Evolutionary conservation across 2,797 vertebrate species (phyloP), one percentile per base, ranked within the genome.

Genomic region (Paedocypris micromegethes): DNA sequence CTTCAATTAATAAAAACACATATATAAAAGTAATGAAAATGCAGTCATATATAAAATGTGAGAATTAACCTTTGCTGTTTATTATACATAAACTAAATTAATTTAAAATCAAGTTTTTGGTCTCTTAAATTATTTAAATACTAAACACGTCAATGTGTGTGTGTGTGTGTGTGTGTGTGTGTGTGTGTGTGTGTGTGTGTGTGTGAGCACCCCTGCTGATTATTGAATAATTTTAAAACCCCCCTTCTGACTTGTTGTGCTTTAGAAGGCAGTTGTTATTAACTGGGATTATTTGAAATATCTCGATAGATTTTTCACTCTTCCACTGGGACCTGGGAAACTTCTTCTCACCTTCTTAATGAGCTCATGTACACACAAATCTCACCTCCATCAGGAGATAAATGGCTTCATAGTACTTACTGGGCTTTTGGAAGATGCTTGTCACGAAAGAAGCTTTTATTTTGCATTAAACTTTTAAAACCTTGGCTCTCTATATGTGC

Each of bases 391-490:
- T 38, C 23, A 55, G 44, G 55, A 39, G 43, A 39, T 39, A 8
- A 41, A 50, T 45, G 42, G 53, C 47, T 64, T 45, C 49, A 59
- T 49, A 23, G 37, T 39, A 41, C 51, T 37, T 50, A 7, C 23
- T 54, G 39, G 55, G 66, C 44, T 68, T 54, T 68, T 61, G 61
- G 51, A 61, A 23, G 23, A 23, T 23, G 38, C 7, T 46, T 8
- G 9, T 39, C 44, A 49, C 38, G 55, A 62, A 49, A 44, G 41
- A 8, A 0, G 3, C 4, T 49, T 56, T 43, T 69, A 70, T 63
- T 70, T 62, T 70, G 62, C 45, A 70, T 70, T 45, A 52, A 45
- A 56, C 9, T 50, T 53, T 60, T 67, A n/a, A 63, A 63, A 62
- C 58, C 62, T 37, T 38, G 4, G 45, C 54, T 42, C 40, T 42